Conservation (phyloP, 1,140 invertebrate genomes). For the Sweltsa coloradensis region DNA sequence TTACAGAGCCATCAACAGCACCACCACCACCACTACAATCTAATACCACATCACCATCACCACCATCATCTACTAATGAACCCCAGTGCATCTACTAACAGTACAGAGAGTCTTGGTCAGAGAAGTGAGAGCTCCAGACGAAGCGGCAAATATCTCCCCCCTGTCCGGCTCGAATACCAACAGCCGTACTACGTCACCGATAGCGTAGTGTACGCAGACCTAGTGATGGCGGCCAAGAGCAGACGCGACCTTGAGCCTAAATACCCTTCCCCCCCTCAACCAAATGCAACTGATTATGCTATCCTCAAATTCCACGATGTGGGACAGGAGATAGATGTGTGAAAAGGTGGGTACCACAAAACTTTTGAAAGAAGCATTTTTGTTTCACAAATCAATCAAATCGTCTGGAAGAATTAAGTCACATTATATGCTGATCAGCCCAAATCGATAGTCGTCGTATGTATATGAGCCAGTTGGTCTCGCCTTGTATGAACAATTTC, state of each 20-base stretch:
- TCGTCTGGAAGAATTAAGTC: no score
- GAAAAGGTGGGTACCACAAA: slow-evolving; percentile 22
- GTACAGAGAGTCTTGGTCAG: no score
- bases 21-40: slow-evolving; percentile 12
- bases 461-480: no score
- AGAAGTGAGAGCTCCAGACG: neutral
- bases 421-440: no score
- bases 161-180: slow-evolving; percentile 11
- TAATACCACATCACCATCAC: slow-evolving; percentile 6
- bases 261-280: slow-evolving; percentile 4
- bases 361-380: no score
- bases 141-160: slow-evolving; percentile 6
- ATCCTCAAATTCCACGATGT: slow-evolving; percentile 66
- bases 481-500: no score
- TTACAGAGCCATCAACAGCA: slow-evolving; percentile 12
- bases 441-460: no score
- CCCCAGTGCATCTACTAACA: slow-evolving; percentile 4
- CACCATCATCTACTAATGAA: slow-evolving; percentile 7
- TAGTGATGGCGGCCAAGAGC: slow-evolving; percentile 16
- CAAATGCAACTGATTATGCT: slow-evolving; percentile 43
- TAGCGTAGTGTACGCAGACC: slow-evolving; percentile 24
- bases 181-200: slow-evolving; percentile 14
- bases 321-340: slow-evolving; percentile 64
- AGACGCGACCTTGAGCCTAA: slow-evolving; percentile 9
- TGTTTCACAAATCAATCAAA: no score